Evolutionary conservation across 2,113 vertebrate genomes (phyloP).

Genomic region (Prunella himalayana): DNA sequence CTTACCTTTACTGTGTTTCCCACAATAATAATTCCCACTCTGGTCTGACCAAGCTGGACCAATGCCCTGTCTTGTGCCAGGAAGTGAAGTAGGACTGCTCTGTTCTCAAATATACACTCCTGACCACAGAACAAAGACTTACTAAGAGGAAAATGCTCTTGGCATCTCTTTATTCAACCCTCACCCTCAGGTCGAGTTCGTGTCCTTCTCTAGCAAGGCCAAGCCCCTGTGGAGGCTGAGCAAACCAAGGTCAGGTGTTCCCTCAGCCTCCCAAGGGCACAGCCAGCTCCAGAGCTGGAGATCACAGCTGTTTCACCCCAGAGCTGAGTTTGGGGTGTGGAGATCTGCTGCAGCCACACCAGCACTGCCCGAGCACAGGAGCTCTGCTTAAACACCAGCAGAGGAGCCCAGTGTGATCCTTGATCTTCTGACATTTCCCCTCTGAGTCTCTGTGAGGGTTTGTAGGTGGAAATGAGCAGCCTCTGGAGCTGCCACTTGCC

Average conservation of each 20-base stretch:
- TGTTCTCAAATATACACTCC: background rate
- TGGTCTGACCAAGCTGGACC: background rate
- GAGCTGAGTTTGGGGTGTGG: background rate
- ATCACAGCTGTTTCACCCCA: background rate
- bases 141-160: background rate
- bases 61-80: background rate
- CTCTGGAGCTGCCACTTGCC: background rate
- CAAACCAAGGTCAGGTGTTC: background rate
- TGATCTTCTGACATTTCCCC: background rate
- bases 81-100: too few relatives aligned
- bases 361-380: background rate
- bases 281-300: background rate
- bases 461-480: background rate
- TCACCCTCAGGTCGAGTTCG: background rate
- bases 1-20: background rate
- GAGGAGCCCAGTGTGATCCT: background rate
- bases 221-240: background rate
- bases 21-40: background rate
- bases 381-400: background rate
- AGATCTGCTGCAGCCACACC: background rate
- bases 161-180: conserved; percentile 48
- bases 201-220: background rate
- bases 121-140: background rate
- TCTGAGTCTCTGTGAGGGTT: background rate
- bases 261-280: background rate